Base-by-base conservation (phyloP, 2,797 vertebrate species). In the Sparidentex hasta region DNA sequence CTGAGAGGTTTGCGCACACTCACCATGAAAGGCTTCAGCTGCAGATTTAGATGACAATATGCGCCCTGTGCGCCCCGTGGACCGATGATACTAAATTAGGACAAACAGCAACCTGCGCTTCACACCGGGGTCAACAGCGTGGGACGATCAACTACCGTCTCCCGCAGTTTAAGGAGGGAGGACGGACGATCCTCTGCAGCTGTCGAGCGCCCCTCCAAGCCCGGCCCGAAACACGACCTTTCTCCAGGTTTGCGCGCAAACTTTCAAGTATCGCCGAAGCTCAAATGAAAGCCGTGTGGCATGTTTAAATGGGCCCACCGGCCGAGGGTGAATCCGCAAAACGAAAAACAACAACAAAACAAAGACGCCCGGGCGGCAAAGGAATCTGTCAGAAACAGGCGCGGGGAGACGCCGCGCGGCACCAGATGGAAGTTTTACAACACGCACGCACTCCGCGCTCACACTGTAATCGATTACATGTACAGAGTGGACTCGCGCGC, bases 101-200 rank as follows among this genome's bases (percentile, higher is more conserved):
- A 38, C 20, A 33, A 25, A 52, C 18, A 14, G 21, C 11, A 29
- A 38, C 33, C 4, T 21, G 16, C 59, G 5, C 16, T 23, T 21
- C 56, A 23, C 55, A 18, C 48, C 3, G 62, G n/a, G n/a, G 23
- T 69, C 29, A 58, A 2, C 29, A 12, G 29, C 4, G 50, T 23
- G 2, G 18, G 4, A 47, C n/a, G 12, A n/a, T 1, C 1, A n/a
- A 20, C 29, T 4, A 17, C 29, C 6, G 29, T 3, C 17, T 52
- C 59, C 68, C 68, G 20, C 14, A 25, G 41, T 50, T 68, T 70
- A 71, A 72, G 65, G 59, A 48, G 48, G 56, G 38, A 67, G 27
- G 65, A 17, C 38, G 7, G 61, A 5, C 1, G 20, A 69, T 33
- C 11, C 41, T 23, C 14, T 0, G 67, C 81, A 83, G 85, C 85